These are phyloP conservation scores for Eudasyphora cyanicolor DNA, from an alignment of 2,888 invertebrate genomes.

Conservation along the genomic window DNA sequence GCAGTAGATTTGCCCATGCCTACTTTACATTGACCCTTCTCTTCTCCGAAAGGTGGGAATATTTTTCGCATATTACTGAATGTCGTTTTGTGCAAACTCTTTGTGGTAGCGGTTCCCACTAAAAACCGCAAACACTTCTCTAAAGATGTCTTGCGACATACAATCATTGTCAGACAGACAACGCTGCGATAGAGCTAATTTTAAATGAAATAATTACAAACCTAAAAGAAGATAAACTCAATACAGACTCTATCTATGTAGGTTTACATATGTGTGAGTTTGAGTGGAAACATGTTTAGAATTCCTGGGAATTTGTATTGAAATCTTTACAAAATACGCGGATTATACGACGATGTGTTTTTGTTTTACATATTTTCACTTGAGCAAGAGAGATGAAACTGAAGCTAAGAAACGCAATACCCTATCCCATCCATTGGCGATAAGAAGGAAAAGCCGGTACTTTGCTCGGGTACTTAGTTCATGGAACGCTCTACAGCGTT, in stretches of 20 bases:
- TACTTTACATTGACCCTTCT: slow-evolving; percentile 12
- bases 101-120: not conserved
- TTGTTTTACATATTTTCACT: not conserved
- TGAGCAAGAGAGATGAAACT: not conserved
- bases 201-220: not conserved
- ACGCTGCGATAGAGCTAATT: not conserved
- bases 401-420: not conserved
- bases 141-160: too few relatives aligned
- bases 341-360: not conserved
- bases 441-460: too few relatives aligned
- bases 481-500: not conserved
- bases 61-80: not conserved
- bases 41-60: not conserved
- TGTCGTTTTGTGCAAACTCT: slow-evolving; percentile 1
- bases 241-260: too few relatives aligned
- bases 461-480: too few relatives aligned
- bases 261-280: too few relatives aligned
- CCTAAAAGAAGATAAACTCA: not conserved
- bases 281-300: slow-evolving; percentile 30
- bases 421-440: not conserved
- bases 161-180: not conserved
- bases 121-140: not conserved
- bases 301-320: slow-evolving; percentile 13
- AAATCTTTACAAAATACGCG: not conserved
- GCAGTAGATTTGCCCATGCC: not conserved